A percentile compares a stretch with the other conserved stretches of the same genome.
These are phyloP conservation scores for Tetranychus truncatus DNA, from an alignment of 2,888 invertebrate species.

Conservation along the genomic window DNA sequence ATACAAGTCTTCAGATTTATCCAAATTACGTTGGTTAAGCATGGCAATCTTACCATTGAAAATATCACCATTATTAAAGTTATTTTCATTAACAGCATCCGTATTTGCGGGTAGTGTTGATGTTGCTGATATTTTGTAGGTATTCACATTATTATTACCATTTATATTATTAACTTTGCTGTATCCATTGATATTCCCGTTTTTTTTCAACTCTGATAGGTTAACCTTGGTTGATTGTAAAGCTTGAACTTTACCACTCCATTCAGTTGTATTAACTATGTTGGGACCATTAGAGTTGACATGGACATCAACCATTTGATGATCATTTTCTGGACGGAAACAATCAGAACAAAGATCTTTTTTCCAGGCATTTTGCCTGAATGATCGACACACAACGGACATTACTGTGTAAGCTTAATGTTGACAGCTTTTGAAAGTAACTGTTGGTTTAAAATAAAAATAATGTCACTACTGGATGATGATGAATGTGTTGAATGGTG, in stretches of 20 bases:
- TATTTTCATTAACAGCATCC: not conserved
- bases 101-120: not conserved
- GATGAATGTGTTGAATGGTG: not conserved
- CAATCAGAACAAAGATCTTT: conserved; percentile 17
- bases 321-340: conserved; percentile 14
- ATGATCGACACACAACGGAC: conserved; percentile 3
- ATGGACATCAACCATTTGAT: conserved; percentile 1
- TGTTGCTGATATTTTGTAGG: not conserved
- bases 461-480: not conserved
- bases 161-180: not conserved
- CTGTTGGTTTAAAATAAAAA: not conserved
- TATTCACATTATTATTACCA: not conserved
- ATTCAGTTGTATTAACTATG: not conserved
- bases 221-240: not conserved
- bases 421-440: not conserved
- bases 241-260: not conserved
- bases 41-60: not conserved
- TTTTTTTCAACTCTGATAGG: not conserved
- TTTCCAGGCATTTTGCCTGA: conserved; percentile 29
- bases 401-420: not conserved
- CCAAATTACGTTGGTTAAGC: not conserved
- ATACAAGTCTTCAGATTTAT: not conserved
- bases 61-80: not conserved
- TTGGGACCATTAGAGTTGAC: not conserved
- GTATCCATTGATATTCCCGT: not conserved